These are phyloP conservation scores for Parotia lawesii DNA, from an alignment of 2,113 vertebrate species.

Conservation along the genomic window DNA sequence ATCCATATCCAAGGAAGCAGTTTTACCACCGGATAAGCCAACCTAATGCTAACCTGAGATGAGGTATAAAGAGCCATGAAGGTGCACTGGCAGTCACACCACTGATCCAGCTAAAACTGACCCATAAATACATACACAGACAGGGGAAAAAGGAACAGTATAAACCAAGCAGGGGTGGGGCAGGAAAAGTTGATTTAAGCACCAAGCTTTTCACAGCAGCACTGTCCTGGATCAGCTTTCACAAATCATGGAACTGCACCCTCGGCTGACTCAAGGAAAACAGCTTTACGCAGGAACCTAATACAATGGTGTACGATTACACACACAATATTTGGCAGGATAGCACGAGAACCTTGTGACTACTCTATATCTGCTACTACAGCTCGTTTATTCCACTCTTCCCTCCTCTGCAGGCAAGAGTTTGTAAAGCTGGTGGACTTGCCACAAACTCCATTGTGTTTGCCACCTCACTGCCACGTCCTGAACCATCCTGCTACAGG, in stretches of 20 bases:
- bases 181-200: not conserved
- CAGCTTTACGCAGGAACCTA: not conserved
- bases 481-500: not conserved
- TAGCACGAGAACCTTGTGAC: not conserved
- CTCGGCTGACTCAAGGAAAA: not conserved
- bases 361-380: not conserved
- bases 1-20: not conserved
- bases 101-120: not conserved
- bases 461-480: not conserved
- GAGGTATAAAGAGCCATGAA: not conserved
- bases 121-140: not conserved
- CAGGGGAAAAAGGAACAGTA: not conserved
- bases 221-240: not conserved
- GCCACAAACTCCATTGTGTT: not conserved
- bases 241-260: not conserved
- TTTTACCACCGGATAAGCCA: not conserved
- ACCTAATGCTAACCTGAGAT: not conserved
- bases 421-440: not conserved
- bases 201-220: not conserved
- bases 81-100: not conserved
- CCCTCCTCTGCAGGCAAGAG: not conserved
- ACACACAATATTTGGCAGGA: not conserved
- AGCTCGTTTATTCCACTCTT: not conserved
- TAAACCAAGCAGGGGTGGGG: not conserved
- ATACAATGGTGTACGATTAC: not conserved